Evolutionary conservation across 2,888 invertebrate genomes (phyloP).

Genomic region (Idaea straminata): DNA sequence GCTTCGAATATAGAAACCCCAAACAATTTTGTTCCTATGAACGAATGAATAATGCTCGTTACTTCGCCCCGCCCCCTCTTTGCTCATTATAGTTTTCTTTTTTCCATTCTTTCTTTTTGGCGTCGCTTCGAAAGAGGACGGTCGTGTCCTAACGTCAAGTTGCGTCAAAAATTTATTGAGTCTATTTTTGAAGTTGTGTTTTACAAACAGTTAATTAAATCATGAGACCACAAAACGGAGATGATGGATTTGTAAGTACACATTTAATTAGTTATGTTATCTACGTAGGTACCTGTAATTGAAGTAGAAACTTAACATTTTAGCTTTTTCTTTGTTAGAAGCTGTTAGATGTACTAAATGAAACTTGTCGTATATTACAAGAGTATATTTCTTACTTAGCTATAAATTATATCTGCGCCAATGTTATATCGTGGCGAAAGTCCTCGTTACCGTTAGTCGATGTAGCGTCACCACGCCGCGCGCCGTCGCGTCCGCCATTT

Average conservation of each 20-base stretch:
- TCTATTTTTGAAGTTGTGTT: constrained; percentile 13
- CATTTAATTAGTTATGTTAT: background rate
- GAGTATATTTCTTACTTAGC: background rate
- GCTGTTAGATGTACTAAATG: background rate
- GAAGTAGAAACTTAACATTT: no score
- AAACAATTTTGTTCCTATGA: no score
- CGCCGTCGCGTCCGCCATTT: constrained; percentile 65
- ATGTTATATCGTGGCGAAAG: background rate
- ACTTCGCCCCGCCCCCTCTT: background rate
- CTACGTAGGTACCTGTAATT: background rate
- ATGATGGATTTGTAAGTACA: constrained; percentile 72
- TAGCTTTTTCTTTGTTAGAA: background rate
- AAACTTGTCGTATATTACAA: background rate
- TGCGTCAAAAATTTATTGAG: constrained; percentile 30
- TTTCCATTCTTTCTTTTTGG: constrained; percentile 59
- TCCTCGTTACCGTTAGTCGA: background rate
- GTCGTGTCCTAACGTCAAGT: constrained; percentile 34
- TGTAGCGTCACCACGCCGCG: constrained; percentile 18
- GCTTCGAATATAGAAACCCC: no score
- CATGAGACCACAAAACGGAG: constrained; percentile 75
- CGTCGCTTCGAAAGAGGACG: constrained; percentile 54
- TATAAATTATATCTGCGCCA: background rate
- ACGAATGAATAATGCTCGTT: background rate
- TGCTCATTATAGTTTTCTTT: constrained; percentile 6
- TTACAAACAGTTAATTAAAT: constrained; percentile 22